Base-by-base conservation (phyloP, 2,113 vertebrate genomes). In the Lophochroa leadbeateri region DNA sequence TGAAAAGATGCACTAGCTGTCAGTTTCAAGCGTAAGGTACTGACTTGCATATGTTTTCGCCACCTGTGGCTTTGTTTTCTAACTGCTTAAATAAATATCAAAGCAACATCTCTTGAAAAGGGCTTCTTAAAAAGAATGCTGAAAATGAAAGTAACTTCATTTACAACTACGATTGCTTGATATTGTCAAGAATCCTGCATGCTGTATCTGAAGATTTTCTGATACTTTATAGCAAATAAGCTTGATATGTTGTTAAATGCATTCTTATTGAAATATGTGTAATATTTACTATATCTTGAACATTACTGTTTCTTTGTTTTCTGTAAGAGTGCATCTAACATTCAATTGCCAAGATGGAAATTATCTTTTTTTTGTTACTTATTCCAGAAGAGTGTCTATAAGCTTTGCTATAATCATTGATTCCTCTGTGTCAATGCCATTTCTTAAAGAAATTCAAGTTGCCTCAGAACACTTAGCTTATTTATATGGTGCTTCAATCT, bases 401-500 rank as follows among this genome's bases (percentile, higher is more conserved):
- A 82, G 29, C 8, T 90, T 95, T 94, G 35, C 37, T 83, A 27
- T 55, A 71, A 68, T 71, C 37, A 2, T 39, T 90, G 23, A 88
- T 39, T 61, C 31, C 21, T 86, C 79, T 50, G 21, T 70, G 58
- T 72, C 57, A 77, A 57, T 65, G 90, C 76, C 4, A 5, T 88
- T 96, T 96, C 86, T 71, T 65, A 65, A 72, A 60, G 35, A 91
- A 35, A 79, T 88, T 85, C 20, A 47, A 86, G 35, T 94, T 95
- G 41, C 53, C 63, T 90, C 61, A 52, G 88, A 96, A 95, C 85
- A 93, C 63, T 94, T 83, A 68, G 23, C 75, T 96, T 96, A 96
- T 96, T 96, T 97, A 82, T 88, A 86, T 68, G 93, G 95, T 53
- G 67, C 29, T 46, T 95, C 96, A 97, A 96, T 97, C 82, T 94